These are phyloP conservation scores for Menidia menidia DNA, from an alignment of 2,797 vertebrate species.

Conservation along the genomic window DNA sequence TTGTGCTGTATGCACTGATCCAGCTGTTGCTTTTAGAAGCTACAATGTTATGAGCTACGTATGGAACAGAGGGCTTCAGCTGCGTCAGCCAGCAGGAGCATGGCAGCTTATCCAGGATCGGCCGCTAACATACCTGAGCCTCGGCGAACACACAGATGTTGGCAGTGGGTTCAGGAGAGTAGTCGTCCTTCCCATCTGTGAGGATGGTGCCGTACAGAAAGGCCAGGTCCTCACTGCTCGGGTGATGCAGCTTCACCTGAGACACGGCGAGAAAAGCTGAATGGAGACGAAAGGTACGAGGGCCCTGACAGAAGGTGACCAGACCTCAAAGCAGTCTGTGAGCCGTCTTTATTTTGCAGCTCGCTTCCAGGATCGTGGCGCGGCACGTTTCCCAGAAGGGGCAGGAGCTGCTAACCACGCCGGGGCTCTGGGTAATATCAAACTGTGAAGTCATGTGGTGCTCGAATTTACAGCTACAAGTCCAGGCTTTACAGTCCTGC, in stretches of 20 bases:
- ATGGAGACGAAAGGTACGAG: neutral
- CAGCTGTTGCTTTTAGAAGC: neutral
- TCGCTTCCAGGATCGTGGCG: neutral
- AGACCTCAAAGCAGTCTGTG: neutral
- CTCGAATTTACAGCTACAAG: neutral
- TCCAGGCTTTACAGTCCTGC: neutral
- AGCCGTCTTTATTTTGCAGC: neutral
- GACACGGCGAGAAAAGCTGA: neutral
- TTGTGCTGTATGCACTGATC: neutral
- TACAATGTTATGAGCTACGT: neutral
- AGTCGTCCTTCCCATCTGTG: conserved; percentile 91
- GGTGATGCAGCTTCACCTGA: conserved; percentile 91
- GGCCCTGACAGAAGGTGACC: neutral
- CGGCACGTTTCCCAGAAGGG: neutral
- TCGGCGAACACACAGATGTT: conserved; percentile 97
- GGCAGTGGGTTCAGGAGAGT: conserved; percentile 86
- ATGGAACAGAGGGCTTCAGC: neutral
- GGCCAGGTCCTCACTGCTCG: conserved; percentile 89
- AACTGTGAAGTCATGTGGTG: neutral
- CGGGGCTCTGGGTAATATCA: too few species aligned
- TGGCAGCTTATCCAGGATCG: neutral
- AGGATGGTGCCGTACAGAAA: conserved; percentile 96
- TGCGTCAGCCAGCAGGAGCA: neutral
- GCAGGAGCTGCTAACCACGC: neutral
- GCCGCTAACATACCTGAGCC: conserved; percentile 85